Evolutionary conservation across 2,888 invertebrate genomes (phyloP), one percentile per base, ranked within the genome.

Genomic region (Alcis repandata): DNA sequence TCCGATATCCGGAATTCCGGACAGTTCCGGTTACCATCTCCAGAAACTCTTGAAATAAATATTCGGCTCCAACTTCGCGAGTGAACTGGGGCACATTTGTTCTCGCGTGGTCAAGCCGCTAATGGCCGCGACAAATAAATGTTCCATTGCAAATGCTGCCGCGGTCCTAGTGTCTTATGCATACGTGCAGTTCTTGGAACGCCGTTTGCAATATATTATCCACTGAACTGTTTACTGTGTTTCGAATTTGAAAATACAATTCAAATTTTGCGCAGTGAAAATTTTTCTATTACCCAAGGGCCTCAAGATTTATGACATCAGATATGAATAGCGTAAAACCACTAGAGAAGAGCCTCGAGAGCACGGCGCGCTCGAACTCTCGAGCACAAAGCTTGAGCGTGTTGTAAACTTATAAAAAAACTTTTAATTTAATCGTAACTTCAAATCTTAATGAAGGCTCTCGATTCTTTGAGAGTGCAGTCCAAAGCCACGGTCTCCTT

Each of bases 1-100:
- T 78, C 80, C 82, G 84, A 87, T 83, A 84, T 86, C 88, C 85
- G 60, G 60, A 66, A 66, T 66, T 66, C 57, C 60, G 79, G 78
- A 75, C 65, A 67, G 63, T 67, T 67, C 63, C 71, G 63, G 51
- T 67, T 79, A 76, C 69, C 69, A 74, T 68, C 70, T 71, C 68
- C 71, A 71, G 71, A 75, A 74, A 72, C 71, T 73, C 67, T 67
- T 70, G 69, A 71, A 67, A 73, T 73, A 73, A 71, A 73, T 71
- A 73, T 71, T 73, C 71, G 70, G 60, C 49, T 67, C 63, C 54
- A 64, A 68, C 60, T 71, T 68, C 65, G 67, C 69, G 66, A 71
- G 64, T 70, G 70, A 71, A 73, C 67, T 73, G 67, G 68, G 71
- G 66, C 69, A 71, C 70, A 73, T 73, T 73, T 71, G 69, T 73